These are phyloP conservation scores for Mactra quadrangularis DNA, from an alignment of 1,140 invertebrate genomes.

Conservation along the genomic window DNA sequence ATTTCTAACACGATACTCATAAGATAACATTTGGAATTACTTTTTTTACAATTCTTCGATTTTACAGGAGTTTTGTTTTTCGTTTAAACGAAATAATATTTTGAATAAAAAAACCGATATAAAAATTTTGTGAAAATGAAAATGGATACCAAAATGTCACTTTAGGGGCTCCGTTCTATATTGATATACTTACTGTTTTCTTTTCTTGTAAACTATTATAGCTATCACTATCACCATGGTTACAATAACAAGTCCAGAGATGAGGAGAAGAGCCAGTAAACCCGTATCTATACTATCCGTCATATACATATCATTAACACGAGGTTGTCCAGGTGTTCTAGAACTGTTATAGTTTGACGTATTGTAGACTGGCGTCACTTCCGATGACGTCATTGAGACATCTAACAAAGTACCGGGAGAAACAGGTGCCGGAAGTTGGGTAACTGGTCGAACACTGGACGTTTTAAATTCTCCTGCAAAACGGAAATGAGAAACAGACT, in stretches of 20 bases:
- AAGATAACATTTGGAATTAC: too few relatives aligned
- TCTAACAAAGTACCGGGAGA: neutral
- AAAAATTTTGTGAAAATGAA: too few relatives aligned
- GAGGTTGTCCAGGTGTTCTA: neutral
- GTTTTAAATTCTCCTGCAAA: too few relatives aligned
- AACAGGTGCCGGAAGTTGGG: neutral
- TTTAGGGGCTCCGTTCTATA: too few relatives aligned
- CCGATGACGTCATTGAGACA: neutral
- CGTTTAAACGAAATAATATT: too few relatives aligned
- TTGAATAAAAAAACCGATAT: too few relatives aligned
- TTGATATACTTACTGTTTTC: conserved; percentile 28
- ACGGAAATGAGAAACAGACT: too few relatives aligned
- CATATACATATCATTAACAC: neutral
- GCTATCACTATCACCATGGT: neutral
- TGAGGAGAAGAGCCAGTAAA: neutral
- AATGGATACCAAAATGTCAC: too few relatives aligned
- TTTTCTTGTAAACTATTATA: neutral
- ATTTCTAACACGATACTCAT: too few relatives aligned
- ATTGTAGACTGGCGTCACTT: neutral
- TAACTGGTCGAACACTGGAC: neutral
- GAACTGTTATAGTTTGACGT: neutral
- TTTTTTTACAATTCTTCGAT: too few relatives aligned
- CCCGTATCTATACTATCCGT: neutral
- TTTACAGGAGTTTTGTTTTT: too few relatives aligned
- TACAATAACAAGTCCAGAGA: neutral